A percentile compares a stretch with the other conserved stretches of the same genome.
These are phyloP conservation scores for Meliscaeva auricollis DNA, from an alignment of 2,888 invertebrate genomes.

Conservation along the genomic window DNA sequence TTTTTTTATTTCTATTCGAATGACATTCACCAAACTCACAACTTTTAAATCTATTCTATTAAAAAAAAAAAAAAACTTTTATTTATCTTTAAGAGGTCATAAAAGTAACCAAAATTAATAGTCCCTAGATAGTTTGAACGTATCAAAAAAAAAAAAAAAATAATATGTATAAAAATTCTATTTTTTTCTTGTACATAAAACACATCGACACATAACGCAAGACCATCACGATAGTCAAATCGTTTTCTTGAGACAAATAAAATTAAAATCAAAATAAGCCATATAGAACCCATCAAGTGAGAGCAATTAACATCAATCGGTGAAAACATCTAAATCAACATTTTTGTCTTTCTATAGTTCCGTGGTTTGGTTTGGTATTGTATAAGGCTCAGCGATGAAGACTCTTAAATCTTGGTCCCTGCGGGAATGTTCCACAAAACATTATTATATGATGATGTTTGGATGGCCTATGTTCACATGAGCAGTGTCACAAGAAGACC, in stretches of 20 bases:
- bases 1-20: too few relatives aligned
- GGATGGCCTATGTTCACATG: conserved; percentile 57
- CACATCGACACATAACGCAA: not conserved
- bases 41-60: too few relatives aligned
- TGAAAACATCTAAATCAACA: conserved; percentile 76
- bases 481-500: conserved; percentile 50
- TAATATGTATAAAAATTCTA: conserved; percentile 50
- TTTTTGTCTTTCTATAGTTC: conserved; percentile 42
- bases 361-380: not conserved
- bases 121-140: conserved; percentile 58
- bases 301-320: conserved; percentile 76
- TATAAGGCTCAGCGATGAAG: not conserved
- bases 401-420: conserved; percentile 65
- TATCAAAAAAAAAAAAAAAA: conserved; percentile 69
- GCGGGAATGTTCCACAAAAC: conserved; percentile 42
- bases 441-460: conserved; percentile 26
- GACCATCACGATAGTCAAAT: not conserved
- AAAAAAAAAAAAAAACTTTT: conserved; percentile 35
- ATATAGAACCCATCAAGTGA: conserved; percentile 70
- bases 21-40: conserved; percentile 9
- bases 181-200: too few relatives aligned
- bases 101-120: conserved; percentile 74
- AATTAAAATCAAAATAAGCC: conserved; percentile 76
- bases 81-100: conserved; percentile 66
- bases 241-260: conserved; percentile 40